Percentiles rank a stretch among this genome's conserved stretches.
phyloP scores from a whole-genome alignment of 2,888 invertebrate species.

The Eurois occulta region DNA sequence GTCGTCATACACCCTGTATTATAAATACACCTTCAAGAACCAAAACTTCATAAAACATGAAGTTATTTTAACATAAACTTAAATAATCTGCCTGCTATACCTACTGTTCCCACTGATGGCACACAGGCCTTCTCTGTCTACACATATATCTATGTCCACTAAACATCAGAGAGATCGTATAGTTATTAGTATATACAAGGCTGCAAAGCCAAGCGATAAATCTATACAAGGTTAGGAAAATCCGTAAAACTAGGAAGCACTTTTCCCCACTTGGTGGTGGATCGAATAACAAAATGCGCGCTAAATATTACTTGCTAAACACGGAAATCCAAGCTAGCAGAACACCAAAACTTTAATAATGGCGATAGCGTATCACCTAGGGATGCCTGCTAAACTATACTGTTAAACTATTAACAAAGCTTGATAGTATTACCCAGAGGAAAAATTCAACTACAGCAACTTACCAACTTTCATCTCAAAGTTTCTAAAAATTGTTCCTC shows the following conservation, averaged over 20 bases:
- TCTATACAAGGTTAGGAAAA: neutral
- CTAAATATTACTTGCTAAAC: neutral
- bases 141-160: too few relatives aligned
- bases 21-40: too few relatives aligned
- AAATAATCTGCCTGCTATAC: too few relatives aligned
- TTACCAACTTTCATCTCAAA: neutral
- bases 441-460: neutral
- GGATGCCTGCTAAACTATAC: constrained; percentile 1
- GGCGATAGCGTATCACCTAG: constrained; percentile 17
- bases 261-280: neutral
- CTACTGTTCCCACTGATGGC: too few relatives aligned
- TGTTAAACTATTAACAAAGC: neutral
- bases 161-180: neutral
- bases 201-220: neutral
- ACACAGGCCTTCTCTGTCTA: too few relatives aligned
- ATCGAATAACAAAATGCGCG: constrained; percentile 1
- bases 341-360: constrained; percentile 53
- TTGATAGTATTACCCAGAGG: neutral
- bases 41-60: too few relatives aligned
- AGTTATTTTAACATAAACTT: too few relatives aligned
- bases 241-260: neutral
- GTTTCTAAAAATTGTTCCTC: neutral
- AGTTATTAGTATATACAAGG: neutral
- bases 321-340: constrained; percentile 6
- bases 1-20: too few relatives aligned